These are phyloP conservation scores for Oegoconia quadripuncta DNA, from an alignment of 2,888 invertebrate genomes.

Conservation along the genomic window DNA sequence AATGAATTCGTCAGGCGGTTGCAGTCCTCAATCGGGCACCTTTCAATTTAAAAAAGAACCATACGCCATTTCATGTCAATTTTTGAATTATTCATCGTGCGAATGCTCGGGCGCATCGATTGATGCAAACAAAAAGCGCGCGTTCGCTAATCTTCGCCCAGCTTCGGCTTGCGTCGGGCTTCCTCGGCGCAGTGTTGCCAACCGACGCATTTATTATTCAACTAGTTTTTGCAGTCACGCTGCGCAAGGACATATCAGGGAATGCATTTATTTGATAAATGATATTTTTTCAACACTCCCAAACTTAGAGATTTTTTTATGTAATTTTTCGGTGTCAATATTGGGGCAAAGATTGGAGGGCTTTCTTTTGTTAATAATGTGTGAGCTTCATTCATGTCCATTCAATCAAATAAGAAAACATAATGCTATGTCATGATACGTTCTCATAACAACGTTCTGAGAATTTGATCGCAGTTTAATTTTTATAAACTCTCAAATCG, in stretches of 20 bases:
- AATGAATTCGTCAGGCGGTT: conserved; percentile 79
- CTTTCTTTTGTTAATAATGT: conserved; percentile 47
- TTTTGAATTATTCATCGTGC: conserved; percentile 79
- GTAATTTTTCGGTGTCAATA: conserved; percentile 64
- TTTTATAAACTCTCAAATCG: conserved; percentile 48
- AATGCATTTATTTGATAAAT: conserved; percentile 77
- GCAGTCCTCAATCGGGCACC: conserved; percentile 80
- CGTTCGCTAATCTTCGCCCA: conserved; percentile 76
- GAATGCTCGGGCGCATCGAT: conserved; percentile 79
- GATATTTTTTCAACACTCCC: conserved; percentile 50
- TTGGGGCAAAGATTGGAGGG: conserved; percentile 56
- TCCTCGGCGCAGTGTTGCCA: conserved; percentile 71
- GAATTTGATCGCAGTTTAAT: conserved; percentile 46
- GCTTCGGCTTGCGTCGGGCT: conserved; percentile 51
- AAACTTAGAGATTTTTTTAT: conserved; percentile 40
- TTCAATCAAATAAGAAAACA: conserved; percentile 50
- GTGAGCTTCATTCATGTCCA: conserved; percentile 45
- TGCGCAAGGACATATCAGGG: conserved; percentile 71
- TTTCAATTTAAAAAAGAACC: conserved; percentile 77
- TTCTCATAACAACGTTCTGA: conserved; percentile 49
- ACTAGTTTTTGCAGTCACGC: conserved; percentile 76
- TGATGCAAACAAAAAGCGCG: conserved; percentile 77
- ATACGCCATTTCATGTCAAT: conserved; percentile 80
- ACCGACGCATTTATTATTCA: conserved; percentile 70
- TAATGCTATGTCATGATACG: conserved; percentile 51